A percentile compares a stretch with the other conserved stretches of the same genome.
Conservation (phyloP, 2,113 vertebrate species). For the Pseudolaguvia tuberculata region DNA sequence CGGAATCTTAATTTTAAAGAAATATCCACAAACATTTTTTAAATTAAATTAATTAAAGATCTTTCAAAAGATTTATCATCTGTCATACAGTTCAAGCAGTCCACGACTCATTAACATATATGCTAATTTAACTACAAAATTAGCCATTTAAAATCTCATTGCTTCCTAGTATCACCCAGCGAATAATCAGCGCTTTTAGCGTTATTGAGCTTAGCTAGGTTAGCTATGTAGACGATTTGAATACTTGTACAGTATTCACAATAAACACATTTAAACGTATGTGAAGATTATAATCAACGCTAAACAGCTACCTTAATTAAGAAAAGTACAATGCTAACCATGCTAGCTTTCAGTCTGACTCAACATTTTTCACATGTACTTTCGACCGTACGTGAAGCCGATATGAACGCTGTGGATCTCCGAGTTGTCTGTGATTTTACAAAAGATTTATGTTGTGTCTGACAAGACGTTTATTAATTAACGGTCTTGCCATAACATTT, state of each 20-base stretch:
- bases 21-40: background rate
- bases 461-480: background rate
- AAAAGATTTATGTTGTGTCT: background rate
- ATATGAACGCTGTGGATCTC: background rate
- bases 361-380: slow-evolving; percentile 47
- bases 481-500: slow-evolving; percentile 2
- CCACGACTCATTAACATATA: background rate
- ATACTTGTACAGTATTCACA: no score
- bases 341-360: slow-evolving; percentile 44
- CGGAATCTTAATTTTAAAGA: background rate
- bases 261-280: background rate
- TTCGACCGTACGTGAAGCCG: slow-evolving; percentile 27
- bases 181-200: background rate
- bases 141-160: background rate
- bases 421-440: no score
- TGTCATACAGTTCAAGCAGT: background rate
- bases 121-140: background rate
- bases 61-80: no score
- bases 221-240: no score
- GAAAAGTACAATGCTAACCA: slow-evolving; percentile 16
- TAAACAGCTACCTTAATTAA: background rate
- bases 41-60: background rate
- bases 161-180: background rate
- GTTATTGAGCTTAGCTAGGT: no score
- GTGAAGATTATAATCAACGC: background rate